Evolutionary conservation across 2,113 vertebrate genomes (phyloP).

Genomic region (Sinocyclocheilus maitianheensis): DNA sequence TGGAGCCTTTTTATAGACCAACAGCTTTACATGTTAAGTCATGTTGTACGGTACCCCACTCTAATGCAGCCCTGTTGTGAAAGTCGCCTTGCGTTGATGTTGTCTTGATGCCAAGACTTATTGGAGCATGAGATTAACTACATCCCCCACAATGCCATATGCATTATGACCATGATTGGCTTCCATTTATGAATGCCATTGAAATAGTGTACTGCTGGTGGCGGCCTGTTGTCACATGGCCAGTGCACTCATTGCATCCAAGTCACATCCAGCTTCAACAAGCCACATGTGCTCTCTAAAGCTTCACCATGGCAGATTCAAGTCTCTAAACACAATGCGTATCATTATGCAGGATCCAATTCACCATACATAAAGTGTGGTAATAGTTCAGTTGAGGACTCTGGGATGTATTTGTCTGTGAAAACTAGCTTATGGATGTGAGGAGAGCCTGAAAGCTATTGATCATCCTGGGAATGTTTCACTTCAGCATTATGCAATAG

Average conservation of each 20-base stretch:
- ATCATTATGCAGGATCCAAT: not conserved
- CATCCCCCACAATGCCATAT: conserved; percentile 39
- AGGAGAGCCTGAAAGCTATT: conserved; percentile 20
- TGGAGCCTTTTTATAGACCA: conserved; percentile 25
- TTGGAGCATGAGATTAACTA: conserved; percentile 49
- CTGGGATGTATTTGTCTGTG: not conserved
- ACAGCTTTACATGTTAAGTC: conserved; percentile 18
- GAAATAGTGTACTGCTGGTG: conserved; percentile 4
- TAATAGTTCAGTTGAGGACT: not conserved
- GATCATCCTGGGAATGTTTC: conserved; percentile 21
- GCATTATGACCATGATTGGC: conserved; percentile 50
- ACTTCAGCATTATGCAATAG: not conserved
- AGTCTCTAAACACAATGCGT: not conserved
- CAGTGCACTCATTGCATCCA: conserved; percentile 35
- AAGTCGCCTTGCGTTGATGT: conserved; percentile 34
- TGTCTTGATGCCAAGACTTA: conserved; percentile 25
- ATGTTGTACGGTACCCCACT: conserved; percentile 12
- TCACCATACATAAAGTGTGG: not conserved
- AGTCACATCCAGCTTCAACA: conserved; percentile 34
- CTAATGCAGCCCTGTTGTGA: conserved; percentile 30
- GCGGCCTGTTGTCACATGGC: not conserved
- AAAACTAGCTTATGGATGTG: not conserved
- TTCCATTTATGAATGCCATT: not conserved
- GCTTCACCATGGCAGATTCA: not conserved
- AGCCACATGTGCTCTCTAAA: conserved; percentile 42